Percentiles rank a stretch among this genome's conserved stretches.
Conservation (phyloP, 2,888 invertebrate species). For the Yponomeuta sedellus region DNA sequence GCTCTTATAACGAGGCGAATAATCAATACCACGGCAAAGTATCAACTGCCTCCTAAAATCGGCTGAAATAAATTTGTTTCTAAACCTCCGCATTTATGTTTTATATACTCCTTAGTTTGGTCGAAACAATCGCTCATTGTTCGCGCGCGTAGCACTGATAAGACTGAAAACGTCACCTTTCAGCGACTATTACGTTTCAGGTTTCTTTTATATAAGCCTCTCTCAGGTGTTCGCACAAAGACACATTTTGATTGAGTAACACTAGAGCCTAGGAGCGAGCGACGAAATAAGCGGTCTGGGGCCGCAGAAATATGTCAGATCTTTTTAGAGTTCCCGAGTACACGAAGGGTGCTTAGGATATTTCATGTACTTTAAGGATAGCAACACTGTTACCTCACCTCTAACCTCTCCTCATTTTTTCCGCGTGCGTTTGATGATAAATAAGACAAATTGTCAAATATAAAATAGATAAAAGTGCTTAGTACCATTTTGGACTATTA, state of each 20-base stretch:
- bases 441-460: too few relatives aligned
- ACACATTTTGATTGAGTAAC: background rate
- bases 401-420: too few relatives aligned
- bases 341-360: too few relatives aligned
- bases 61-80: slow-evolving; percentile 26
- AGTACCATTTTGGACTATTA: too few relatives aligned
- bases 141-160: slow-evolving; percentile 22
- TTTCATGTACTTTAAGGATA: too few relatives aligned
- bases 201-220: slow-evolving; percentile 14
- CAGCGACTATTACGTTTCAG: background rate
- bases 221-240: background rate
- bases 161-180: background rate
- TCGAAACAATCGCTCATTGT: slow-evolving; percentile 63
- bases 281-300: too few relatives aligned
- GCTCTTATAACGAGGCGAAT: background rate
- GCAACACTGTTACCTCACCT: too few relatives aligned
- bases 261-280: background rate
- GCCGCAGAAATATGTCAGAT: too few relatives aligned
- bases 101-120: slow-evolving; percentile 49
- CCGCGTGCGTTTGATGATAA: too few relatives aligned
- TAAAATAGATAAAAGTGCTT: too few relatives aligned
- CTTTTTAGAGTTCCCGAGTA: too few relatives aligned
- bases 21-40: background rate
- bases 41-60: slow-evolving; percentile 14
- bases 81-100: slow-evolving; percentile 36